These are phyloP conservation scores for Eilema griseolum DNA, from an alignment of 2,888 invertebrate species.

Conservation along the genomic window DNA sequence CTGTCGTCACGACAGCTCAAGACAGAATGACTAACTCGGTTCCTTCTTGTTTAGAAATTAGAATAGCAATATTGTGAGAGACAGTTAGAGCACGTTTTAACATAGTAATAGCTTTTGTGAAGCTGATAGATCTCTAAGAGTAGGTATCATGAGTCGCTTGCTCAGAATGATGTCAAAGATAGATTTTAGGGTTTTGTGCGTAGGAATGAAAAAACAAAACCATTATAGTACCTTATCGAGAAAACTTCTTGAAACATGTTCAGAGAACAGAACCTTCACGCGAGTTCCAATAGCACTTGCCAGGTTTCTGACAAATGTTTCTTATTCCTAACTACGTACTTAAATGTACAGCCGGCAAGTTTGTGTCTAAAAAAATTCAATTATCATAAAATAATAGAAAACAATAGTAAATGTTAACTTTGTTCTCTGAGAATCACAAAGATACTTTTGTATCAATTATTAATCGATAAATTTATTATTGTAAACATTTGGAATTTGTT, in stretches of 20 bases:
- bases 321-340: too few species aligned
- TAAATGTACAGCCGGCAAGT: too few species aligned
- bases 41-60: background rate
- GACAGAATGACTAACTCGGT: background rate
- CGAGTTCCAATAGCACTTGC: too few species aligned
- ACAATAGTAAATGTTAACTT: background rate
- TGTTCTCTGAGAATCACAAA: background rate
- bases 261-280: too few species aligned
- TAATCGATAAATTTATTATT: background rate
- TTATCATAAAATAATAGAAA: background rate
- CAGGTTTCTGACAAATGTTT: too few species aligned
- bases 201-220: background rate
- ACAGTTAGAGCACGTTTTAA: background rate
- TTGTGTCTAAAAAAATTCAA: background rate
- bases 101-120: background rate
- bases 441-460: background rate
- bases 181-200: background rate
- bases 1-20: background rate
- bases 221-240: too few species aligned
- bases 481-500: background rate
- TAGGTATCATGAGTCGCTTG: background rate
- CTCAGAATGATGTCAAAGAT: background rate
- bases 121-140: background rate
- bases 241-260: too few species aligned
- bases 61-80: background rate